phyloP scores from a whole-genome alignment of 1,140 invertebrate genomes.

The Cydia fagiglandana region DNA sequence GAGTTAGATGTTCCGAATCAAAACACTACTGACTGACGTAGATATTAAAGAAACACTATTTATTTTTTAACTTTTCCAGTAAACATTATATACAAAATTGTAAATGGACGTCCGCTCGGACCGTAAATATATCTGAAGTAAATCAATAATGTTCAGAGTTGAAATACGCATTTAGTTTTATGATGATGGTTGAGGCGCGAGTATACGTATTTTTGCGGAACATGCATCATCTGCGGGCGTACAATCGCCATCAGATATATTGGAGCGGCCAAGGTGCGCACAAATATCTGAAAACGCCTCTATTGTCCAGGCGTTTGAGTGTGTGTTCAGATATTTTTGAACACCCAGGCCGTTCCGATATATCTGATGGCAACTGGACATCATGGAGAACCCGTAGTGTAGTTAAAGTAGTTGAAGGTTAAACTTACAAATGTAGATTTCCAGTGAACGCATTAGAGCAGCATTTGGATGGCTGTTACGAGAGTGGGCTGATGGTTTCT shows the following conservation, averaged over 20 bases:
- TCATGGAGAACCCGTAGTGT: conserved; percentile 12
- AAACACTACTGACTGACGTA: conserved; percentile 10
- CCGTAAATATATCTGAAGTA: conserved; percentile 69
- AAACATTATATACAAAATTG: conserved; percentile 57
- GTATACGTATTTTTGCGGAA: conserved; percentile 61
- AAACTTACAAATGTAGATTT: background rate
- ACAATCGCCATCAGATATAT: no score
- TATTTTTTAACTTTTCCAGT: conserved; percentile 46
- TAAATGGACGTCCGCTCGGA: conserved; percentile 63
- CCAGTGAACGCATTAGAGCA: background rate
- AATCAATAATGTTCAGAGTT: conserved; percentile 64
- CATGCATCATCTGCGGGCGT: conserved; percentile 16
- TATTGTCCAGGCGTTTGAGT: no score
- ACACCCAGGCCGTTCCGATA: no score
- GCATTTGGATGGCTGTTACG: background rate
- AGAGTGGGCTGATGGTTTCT: background rate
- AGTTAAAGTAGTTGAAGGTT: background rate
- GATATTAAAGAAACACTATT: conserved; percentile 44
- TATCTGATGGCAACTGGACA: background rate
- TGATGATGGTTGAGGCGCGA: conserved; percentile 63
- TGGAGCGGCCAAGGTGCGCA: no score
- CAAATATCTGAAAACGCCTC: no score
- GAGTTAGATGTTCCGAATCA: conserved; percentile 2
- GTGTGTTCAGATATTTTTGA: no score
- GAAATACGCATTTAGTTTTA: conserved; percentile 66